phyloP scores from a whole-genome alignment of 2,888 invertebrate genomes.

The Deroplatys truncata region DNA sequence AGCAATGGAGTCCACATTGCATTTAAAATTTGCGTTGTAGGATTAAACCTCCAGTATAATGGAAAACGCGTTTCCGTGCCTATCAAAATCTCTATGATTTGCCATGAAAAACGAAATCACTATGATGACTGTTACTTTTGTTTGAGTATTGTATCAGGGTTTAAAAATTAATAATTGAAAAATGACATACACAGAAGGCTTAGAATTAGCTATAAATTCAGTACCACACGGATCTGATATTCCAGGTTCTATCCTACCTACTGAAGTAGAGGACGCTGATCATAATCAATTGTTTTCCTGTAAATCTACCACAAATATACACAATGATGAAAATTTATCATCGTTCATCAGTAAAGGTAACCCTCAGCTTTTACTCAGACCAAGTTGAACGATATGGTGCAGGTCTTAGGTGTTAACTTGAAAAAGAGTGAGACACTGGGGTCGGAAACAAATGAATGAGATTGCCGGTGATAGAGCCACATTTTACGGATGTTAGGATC shows the following conservation, averaged over 20 bases:
- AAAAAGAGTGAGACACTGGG: background rate
- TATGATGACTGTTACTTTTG: background rate
- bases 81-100: too few relatives aligned
- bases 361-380: background rate
- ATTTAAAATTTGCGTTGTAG: too few relatives aligned
- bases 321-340: background rate
- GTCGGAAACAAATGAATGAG: background rate
- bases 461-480: background rate
- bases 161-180: background rate
- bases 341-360: background rate
- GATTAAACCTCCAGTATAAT: too few relatives aligned
- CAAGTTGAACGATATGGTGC: background rate
- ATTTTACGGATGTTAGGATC: background rate
- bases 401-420: background rate
- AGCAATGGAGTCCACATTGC: background rate
- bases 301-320: background rate
- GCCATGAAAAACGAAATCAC: background rate
- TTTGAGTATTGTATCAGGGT: background rate
- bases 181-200: too few relatives aligned
- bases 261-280: background rate
- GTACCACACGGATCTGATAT: background rate
- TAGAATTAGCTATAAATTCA: background rate
- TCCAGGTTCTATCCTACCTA: background rate
- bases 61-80: too few relatives aligned
- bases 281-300: background rate